These are phyloP conservation scores for Lobophora halterata DNA, from an alignment of 2,888 invertebrate species.

Conservation along the genomic window DNA sequence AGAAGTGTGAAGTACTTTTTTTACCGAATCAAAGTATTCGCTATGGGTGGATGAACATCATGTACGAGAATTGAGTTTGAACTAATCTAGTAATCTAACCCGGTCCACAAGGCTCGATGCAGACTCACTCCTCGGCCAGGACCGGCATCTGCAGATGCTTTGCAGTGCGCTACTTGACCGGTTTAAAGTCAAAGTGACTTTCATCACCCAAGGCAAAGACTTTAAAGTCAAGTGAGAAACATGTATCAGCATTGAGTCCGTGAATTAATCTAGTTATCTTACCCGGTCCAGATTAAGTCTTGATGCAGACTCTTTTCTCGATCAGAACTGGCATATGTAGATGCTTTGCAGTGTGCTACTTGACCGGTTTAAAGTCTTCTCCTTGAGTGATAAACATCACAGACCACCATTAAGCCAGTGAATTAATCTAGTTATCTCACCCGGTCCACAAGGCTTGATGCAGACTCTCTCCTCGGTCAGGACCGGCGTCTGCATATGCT, in stretches of 20 bases:
- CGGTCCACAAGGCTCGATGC: conserved; percentile 86
- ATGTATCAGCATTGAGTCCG: too few relatives aligned
- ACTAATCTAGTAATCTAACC: conserved; percentile 82
- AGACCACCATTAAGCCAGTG: too few relatives aligned
- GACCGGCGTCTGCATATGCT: conserved; percentile 87
- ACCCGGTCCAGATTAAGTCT: conserved; percentile 80
- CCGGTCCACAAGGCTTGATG: conserved; percentile 84
- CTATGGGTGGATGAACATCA: too few relatives aligned
- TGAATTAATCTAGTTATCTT: conserved; percentile 83
- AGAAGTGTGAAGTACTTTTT: too few relatives aligned
- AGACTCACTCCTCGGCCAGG: conserved; percentile 87
- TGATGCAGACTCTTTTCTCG: conserved; percentile 89
- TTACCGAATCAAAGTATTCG: too few relatives aligned
- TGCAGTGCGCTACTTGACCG: conserved; percentile 91
- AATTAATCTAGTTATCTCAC: conserved; percentile 82
- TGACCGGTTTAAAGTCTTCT: too few relatives aligned
- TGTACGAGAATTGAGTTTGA: too few relatives aligned
- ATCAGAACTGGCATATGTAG: conserved; percentile 86
- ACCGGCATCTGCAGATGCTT: conserved; percentile 88
- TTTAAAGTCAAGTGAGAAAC: too few relatives aligned
- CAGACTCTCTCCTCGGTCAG: conserved; percentile 89
- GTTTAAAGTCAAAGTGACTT: too few relatives aligned
- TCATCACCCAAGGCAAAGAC: too few relatives aligned
- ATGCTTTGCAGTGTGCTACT: conserved; percentile 92
- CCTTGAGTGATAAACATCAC: too few relatives aligned